A percentile compares a stretch with the other conserved stretches of the same genome.
Conservation (phyloP, 2,113 vertebrate species). For the Leptobrachium ailaonicum region DNA sequence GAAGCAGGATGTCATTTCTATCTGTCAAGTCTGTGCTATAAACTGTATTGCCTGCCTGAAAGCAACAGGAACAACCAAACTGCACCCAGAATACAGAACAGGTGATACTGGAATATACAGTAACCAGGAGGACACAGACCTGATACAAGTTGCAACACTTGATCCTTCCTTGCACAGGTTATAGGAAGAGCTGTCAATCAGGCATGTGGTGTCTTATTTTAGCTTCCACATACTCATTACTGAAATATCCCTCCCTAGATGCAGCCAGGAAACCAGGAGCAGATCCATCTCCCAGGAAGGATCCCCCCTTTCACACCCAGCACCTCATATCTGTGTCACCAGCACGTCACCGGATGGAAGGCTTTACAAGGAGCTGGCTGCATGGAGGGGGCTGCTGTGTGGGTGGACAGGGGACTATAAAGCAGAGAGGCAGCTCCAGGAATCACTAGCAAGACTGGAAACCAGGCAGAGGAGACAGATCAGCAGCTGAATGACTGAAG, state of each 20-base stretch:
- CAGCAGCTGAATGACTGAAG: background rate
- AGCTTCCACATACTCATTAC: background rate
- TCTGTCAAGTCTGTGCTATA: too few species aligned
- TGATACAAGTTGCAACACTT: background rate
- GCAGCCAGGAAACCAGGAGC: background rate
- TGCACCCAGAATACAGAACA: too few species aligned
- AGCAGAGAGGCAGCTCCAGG: background rate
- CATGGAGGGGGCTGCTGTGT: constrained; percentile 66
- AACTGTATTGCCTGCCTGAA: too few species aligned
- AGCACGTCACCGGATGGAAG: constrained; percentile 59
- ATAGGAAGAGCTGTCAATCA: constrained; percentile 8
- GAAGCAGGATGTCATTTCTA: too few species aligned
- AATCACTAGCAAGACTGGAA: background rate
- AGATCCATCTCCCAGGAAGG: constrained; percentile 1
- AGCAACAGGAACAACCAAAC: too few species aligned
- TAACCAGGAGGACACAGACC: background rate
- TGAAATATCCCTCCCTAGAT: background rate
- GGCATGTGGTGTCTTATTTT: background rate
- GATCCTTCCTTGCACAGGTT: background rate
- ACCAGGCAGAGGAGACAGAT: background rate
- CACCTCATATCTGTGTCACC: constrained; percentile 15
- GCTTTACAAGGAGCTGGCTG: constrained; percentile 64
- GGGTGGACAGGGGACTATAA: constrained; percentile 64
- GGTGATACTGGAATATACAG: too few species aligned
- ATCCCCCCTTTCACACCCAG: constrained; percentile 13